Base-by-base conservation (phyloP, 2,113 vertebrate genomes). In the Hippocampus comes region DNA sequence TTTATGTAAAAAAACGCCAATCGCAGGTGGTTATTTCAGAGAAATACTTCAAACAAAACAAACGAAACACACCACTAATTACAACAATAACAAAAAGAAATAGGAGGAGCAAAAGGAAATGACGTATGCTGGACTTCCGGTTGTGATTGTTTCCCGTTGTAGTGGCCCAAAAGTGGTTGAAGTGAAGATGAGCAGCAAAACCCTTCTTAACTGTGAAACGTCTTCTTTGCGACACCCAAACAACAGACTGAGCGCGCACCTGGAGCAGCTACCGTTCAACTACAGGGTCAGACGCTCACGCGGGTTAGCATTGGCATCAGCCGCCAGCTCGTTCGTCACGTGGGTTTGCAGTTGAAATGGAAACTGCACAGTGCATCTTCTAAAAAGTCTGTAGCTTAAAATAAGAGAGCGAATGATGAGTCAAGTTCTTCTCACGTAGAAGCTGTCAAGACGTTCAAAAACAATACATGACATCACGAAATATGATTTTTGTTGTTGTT, bases 211-310 rank as follows among this genome's bases (percentile, higher is more conserved):
- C 11, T 78, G 30, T n/a, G 87, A 88, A 0, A 67, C 57, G 17
- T 87, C 87, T 77, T 84, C 68, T 59, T 78, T 87, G 43, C 67
- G 63, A 68, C 46, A 88, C 0, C 27, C 77, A 10, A 74, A 72
- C 53, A 82, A 82, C 80, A 78, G 87, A 5, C 1, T 88, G 15
- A 65, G 68, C 1, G n/a, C 76, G 0, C 83, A 85, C 23, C 56
- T 87, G 59, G 68, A 84, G 46, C 76, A 75, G 63, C 73, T 59
- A 12, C 79, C 71, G 57, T 82, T 85, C 41, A 85, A 75, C 76
- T 76, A 85, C 75, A 85, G 87, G 85, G 87, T 84, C 61, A 18
- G 51, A 8, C 1, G 1, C 21, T 23, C 21, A n/a, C 14, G 21
- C 53, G 46, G 38, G n/a, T 59, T 7, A 46, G 12, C 42, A 17